phyloP scores from a whole-genome alignment of 2,113 vertebrate genomes.

The Corydoras sp. region DNA sequence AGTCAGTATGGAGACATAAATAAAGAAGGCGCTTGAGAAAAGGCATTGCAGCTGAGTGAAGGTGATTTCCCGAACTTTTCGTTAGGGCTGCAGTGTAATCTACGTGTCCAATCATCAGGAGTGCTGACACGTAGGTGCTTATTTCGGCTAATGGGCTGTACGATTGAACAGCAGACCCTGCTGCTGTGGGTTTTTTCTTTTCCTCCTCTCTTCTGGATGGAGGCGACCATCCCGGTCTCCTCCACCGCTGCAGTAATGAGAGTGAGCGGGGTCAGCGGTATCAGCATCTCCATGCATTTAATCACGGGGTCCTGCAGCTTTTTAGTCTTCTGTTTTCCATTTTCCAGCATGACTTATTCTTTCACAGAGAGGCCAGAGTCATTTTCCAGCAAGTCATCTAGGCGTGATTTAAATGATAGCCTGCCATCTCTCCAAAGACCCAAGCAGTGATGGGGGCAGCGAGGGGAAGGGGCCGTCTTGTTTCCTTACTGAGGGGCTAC shows the following conservation, averaged over 20 bases:
- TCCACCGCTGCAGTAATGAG: conserved; percentile 7
- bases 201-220: background rate
- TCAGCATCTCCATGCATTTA: conserved; percentile 1
- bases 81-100: conserved; percentile 1
- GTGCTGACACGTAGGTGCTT: background rate
- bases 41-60: background rate
- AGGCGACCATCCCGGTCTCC: background rate
- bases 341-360: background rate
- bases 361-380: background rate
- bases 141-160: conserved; percentile 10
- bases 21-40: background rate
- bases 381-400: background rate
- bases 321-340: background rate
- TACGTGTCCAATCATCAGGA: conserved; percentile 3
- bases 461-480: too few relatives aligned
- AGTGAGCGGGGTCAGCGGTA: background rate
- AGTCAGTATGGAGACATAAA: too few relatives aligned
- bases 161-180: background rate
- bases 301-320: conserved; percentile 9
- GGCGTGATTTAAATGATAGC: background rate
- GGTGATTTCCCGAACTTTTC: background rate
- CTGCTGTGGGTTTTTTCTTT: background rate
- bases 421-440: background rate
- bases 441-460: background rate
- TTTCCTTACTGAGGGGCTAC: background rate